These are phyloP conservation scores for Lophius americanus DNA, from an alignment of 2,797 vertebrate genomes.

Conservation along the genomic window DNA sequence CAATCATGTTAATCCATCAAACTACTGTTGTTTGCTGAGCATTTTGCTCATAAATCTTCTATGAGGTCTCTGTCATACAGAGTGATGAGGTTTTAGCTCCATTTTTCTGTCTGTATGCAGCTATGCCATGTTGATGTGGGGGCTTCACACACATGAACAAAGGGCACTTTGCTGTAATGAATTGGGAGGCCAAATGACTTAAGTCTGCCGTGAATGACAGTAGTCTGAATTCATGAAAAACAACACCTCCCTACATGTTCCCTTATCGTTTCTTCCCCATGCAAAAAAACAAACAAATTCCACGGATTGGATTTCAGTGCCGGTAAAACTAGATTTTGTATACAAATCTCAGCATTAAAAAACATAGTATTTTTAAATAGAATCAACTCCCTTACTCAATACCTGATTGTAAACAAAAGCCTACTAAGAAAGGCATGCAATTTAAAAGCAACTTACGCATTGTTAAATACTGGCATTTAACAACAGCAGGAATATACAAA, in stretches of 20 bases:
- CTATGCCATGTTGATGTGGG: conserved; percentile 60
- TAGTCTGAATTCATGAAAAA: conserved; percentile 59
- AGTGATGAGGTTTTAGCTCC: conserved; percentile 30
- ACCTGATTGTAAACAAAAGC: neutral
- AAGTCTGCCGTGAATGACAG: conserved; percentile 72
- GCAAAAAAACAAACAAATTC: conserved; percentile 14
- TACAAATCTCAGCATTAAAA: neutral
- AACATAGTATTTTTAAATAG: neutral
- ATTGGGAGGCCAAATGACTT: conserved; percentile 79
- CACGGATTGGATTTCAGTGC: conserved; percentile 1
- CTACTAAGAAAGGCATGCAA: neutral
- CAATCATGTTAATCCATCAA: conserved; percentile 47
- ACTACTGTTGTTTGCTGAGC: conserved; percentile 24
- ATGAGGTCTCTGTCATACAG: conserved; percentile 37
- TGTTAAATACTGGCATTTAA: too few species aligned
- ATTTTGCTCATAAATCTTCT: conserved; percentile 47
- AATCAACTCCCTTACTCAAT: neutral
- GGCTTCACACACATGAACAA: conserved; percentile 65
- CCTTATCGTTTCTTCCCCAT: conserved; percentile 19
- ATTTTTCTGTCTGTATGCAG: conserved; percentile 36
- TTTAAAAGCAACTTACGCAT: neutral
- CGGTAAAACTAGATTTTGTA: neutral
- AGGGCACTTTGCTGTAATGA: conserved; percentile 73
- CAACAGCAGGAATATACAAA: neutral
- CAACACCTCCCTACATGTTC: conserved; percentile 34